Evolutionary conservation across 2,113 vertebrate genomes (phyloP).

Genomic region (Anhinga anhinga): DNA sequence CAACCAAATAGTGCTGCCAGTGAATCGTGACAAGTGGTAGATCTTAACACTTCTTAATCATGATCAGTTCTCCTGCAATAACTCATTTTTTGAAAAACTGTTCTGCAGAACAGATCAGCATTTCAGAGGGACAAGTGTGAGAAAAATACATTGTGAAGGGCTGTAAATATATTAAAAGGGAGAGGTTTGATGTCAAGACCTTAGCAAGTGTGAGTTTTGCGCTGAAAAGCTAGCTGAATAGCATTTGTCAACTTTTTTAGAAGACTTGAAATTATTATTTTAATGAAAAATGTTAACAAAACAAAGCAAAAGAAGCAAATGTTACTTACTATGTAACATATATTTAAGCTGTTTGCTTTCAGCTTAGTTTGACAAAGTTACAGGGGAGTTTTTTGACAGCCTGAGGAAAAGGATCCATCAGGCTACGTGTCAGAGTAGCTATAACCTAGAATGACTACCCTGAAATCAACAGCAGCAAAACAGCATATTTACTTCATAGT

Average conservation of each 20-base stretch:
- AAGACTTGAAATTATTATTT: background rate
- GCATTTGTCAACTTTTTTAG: background rate
- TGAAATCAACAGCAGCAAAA: background rate
- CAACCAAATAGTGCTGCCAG: background rate
- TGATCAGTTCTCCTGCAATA: slow-evolving; percentile 1
- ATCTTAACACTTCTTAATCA: slow-evolving; percentile 25
- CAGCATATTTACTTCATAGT: background rate
- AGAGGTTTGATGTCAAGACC: background rate
- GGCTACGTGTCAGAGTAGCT: background rate
- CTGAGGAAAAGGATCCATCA: background rate
- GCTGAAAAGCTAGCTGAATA: background rate
- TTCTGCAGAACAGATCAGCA: background rate
- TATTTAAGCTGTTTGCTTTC: background rate
- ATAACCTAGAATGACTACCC: background rate
- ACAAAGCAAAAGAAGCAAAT: too few relatives aligned
- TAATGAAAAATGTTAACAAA: background rate
- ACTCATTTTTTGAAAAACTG: background rate
- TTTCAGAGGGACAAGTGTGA: background rate
- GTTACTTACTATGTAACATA: background rate
- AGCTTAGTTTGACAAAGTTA: background rate
- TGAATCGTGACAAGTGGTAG: slow-evolving; percentile 32
- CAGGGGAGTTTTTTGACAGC: background rate
- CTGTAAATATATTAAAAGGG: background rate
- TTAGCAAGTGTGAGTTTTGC: background rate
- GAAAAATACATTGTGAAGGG: background rate